Evolutionary conservation across 2,113 vertebrate species (phyloP).

Genomic region (Syrmaticus mikado): DNA sequence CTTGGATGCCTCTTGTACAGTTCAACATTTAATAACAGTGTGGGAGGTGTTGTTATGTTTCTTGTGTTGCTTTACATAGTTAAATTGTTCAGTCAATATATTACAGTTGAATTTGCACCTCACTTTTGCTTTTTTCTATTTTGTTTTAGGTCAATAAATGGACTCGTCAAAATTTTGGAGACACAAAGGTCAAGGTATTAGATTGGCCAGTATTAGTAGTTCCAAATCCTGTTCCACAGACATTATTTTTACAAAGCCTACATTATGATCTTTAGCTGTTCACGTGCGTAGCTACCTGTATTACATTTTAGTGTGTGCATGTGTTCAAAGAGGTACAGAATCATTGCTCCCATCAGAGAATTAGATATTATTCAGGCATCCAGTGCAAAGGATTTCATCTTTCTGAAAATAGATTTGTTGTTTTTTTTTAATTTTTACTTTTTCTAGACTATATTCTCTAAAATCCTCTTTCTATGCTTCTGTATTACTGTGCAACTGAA

Average conservation of each 20-base stretch:
- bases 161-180: slow-evolving; percentile 91
- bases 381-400: background rate
- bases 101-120: background rate
- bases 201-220: slow-evolving; percentile 28
- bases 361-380: background rate
- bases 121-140: slow-evolving; percentile 24
- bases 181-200: slow-evolving; percentile 93
- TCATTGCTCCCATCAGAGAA: background rate
- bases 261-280: background rate
- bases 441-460: background rate
- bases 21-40: background rate
- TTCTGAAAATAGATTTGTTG: background rate
- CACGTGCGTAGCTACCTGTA: background rate
- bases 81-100: background rate
- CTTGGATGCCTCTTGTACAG: background rate
- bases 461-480: background rate
- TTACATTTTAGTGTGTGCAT: background rate
- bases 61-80: background rate
- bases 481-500: background rate
- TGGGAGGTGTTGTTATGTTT: background rate
- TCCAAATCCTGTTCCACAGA: background rate
- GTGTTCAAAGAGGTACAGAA: background rate
- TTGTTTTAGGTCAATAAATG: slow-evolving; percentile 91
- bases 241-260: background rate
- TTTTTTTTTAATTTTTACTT: background rate